A percentile compares a stretch with the other conserved stretches of the same genome.
Conservation (phyloP, 2,888 invertebrate genomes). For the Pterostichus madidus region DNA sequence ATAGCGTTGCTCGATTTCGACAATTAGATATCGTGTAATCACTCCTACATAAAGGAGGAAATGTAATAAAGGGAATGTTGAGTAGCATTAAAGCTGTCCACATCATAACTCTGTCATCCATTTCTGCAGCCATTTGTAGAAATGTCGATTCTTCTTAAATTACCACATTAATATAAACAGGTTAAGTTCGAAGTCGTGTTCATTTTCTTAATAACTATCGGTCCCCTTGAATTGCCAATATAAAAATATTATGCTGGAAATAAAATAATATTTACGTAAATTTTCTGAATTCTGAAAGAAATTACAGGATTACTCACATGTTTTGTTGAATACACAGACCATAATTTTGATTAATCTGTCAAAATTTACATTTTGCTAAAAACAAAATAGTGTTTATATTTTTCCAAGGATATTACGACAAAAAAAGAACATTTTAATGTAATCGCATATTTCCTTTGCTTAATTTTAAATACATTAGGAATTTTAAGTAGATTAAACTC, state of each 20-base stretch:
- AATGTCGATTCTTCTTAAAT: background rate
- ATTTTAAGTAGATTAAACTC: conserved; percentile 49
- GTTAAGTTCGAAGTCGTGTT: background rate
- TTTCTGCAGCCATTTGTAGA: background rate
- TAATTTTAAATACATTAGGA: conserved; percentile 23
- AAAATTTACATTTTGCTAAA: background rate
- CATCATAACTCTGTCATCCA: conserved; percentile 11
- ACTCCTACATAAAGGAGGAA: conserved; percentile 47
- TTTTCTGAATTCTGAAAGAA: background rate
- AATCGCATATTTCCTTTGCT: background rate
- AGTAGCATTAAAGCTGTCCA: conserved; percentile 16
- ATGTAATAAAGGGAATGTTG: conserved; percentile 31
- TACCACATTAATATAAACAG: background rate
- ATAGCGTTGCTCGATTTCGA: conserved; percentile 16
- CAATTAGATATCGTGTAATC: conserved; percentile 20
- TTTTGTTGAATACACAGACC: conserved; percentile 3
- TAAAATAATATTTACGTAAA: background rate
- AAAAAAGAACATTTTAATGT: background rate
- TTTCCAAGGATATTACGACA: background rate
- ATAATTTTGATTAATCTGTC: conserved; percentile 40
- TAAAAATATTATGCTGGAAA: background rate
- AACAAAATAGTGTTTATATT: conserved; percentile 5
- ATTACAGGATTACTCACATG: background rate
- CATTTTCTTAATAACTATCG: background rate
- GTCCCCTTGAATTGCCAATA: background rate